Base-by-base conservation (phyloP, 2,113 vertebrate species). In the Alosa alosa region DNA sequence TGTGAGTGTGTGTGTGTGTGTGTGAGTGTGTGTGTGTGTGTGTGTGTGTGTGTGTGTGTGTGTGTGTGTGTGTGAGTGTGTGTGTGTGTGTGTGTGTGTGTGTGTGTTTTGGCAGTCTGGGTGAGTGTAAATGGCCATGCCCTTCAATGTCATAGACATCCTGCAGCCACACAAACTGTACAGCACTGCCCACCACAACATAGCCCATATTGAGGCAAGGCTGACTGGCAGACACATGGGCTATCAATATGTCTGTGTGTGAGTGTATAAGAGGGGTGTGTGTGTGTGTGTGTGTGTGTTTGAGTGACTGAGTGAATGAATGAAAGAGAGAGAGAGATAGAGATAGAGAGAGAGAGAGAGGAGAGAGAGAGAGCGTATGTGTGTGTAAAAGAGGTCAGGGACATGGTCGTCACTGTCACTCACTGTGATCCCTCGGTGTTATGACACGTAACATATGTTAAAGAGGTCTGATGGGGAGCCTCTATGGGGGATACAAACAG, bases 381-480 rank as follows among this genome's bases (percentile, higher is more conserved):
- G 72, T 78, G 31, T 78, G 72, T 39, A 36, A 17, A 78, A 39
- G 25, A 39, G 72, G 72, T 78, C 72, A 78, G 31, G 72, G 31
- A 78, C 72, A 78, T 41, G 36, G 72, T 36, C 25, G 15, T 78
- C 72, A 78, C 72, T 78, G 72, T 78, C 72, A 78, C 25, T 78
- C 72, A 39, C 31, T 78, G 31, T 78, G 31, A 31, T 78, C 25
- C 72, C 25, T 78, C 10, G 31, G 31, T 39, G 72, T 15, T 78
- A 39, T 78, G 72, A 78, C 72, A 78, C 11, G 36, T 78, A 78
- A 78, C 72, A 78, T 78, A 78, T 78, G 72, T 39, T 78, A n/a
- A n/a, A n/a, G n/a, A n/a, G n/a, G 10, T 36, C 72, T 39, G 15
- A 78, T 36, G 25, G 72, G 18, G 0, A 78, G 72, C 72, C 31